Conservation (phyloP, 2,797 vertebrate genomes). For the Molossus alvarezi region DNA sequence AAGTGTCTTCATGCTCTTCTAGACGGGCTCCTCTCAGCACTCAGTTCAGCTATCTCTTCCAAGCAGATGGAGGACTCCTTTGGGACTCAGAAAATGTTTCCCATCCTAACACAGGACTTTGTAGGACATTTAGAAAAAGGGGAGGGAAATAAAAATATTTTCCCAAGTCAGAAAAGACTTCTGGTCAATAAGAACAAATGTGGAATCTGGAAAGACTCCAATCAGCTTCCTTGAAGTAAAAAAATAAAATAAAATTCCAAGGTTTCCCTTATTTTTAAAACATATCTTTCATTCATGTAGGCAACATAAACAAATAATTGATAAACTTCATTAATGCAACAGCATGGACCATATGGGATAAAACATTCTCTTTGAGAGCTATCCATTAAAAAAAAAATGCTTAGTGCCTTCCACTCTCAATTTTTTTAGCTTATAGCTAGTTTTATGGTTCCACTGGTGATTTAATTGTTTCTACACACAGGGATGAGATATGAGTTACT, state of each 20-base stretch:
- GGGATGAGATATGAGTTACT: neutral
- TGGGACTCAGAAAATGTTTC: slow-evolving; percentile 76
- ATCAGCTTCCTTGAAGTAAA: slow-evolving; percentile 68
- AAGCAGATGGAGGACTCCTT: slow-evolving; percentile 7
- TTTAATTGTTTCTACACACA: slow-evolving; percentile 45
- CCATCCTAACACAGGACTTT: slow-evolving; percentile 74
- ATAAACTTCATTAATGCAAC: neutral
- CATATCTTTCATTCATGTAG: neutral
- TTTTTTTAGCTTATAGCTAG: neutral
- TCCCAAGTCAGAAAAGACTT: slow-evolving; percentile 77
- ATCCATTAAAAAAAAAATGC: neutral
- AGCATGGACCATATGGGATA: neutral
- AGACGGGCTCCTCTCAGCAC: neutral
- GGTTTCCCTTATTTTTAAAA: slow-evolving; percentile 65
- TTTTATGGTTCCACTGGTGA: neutral
- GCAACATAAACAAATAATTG: neutral
- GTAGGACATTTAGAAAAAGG: slow-evolving; percentile 50
- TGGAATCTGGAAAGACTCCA: slow-evolving; percentile 76
- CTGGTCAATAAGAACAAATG: slow-evolving; percentile 75
- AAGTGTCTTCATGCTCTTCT: neutral
- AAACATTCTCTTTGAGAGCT: neutral
- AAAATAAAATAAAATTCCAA: neutral
- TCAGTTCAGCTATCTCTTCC: neutral
- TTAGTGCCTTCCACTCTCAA: neutral
- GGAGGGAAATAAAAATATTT: slow-evolving; percentile 76